These are phyloP conservation scores for Megaceryle alcyon DNA, from an alignment of 2,797 vertebrate species.

Conservation along the genomic window DNA sequence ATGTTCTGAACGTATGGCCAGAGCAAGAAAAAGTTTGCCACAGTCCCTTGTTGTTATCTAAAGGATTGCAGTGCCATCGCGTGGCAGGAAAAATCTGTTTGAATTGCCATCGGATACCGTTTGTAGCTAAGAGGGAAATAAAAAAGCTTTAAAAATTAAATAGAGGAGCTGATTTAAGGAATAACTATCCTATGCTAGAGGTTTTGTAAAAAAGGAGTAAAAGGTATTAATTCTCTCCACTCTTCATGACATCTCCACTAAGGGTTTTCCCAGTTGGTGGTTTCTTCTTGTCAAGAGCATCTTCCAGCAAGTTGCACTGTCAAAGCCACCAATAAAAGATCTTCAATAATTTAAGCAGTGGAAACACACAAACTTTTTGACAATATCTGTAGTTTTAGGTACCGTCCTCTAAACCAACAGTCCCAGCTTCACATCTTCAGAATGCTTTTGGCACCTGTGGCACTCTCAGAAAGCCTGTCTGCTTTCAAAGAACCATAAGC, in stretches of 20 bases:
- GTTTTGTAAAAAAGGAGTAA: background rate
- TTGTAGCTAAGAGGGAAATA: background rate
- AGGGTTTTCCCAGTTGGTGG: background rate
- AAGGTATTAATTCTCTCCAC: background rate
- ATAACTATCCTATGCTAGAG: background rate
- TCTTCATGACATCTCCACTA: background rate
- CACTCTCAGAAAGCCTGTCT: background rate
- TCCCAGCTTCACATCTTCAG: background rate
- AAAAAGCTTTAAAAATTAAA: background rate
- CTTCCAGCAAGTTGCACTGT: background rate
- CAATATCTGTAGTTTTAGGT: background rate
- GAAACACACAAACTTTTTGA: background rate
- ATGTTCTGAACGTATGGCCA: background rate
- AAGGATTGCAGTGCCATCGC: constrained; percentile 61
- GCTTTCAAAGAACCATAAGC: background rate
- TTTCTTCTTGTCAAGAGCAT: background rate
- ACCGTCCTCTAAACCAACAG: background rate
- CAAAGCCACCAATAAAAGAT: background rate
- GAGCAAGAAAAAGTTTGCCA: background rate
- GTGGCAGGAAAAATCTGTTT: constrained; percentile 15
- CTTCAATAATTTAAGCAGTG: background rate
- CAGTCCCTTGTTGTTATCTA: background rate
- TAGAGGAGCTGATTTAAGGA: background rate
- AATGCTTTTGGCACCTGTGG: background rate
- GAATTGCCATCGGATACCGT: accelerated